Evolutionary conservation across 2,113 vertebrate species (phyloP), one percentile per base, ranked within the genome.

Genomic region (Panurus biarmicus): DNA sequence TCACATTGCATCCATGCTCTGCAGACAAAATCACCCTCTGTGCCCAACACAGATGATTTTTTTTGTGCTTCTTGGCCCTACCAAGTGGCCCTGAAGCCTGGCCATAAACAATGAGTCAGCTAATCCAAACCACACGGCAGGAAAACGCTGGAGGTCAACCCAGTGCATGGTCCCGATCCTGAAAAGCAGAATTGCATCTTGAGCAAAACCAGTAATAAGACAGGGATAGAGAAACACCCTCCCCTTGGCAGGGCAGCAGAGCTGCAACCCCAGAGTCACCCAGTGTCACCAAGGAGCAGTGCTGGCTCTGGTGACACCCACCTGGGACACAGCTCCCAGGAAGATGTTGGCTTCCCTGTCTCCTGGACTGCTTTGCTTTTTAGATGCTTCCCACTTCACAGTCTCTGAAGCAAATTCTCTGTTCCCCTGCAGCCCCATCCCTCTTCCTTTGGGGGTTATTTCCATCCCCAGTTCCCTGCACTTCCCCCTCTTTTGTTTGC

Each of bases 91-190:
- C 6, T 29, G 53, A 94, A 82, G 71, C 38, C 31, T 51, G 16
- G 85, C 81, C 56, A 92, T 54, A 71, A 96, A 92, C 85, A 87
- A 65, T 94, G 97, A 95, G 86, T 95, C 92, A 96, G 93, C 80
- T 95, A 91, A 91, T 93, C 33, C 72, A 95, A 94, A 95, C 66
- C 88, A 82, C 85, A 87, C 17, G 16, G 60, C 92, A 44, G 19
- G 4, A 26, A 80, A 58, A 75, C 0, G 14, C 60, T 23, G 73
- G 61, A 90, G 87, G 87, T 95, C 94, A 96, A 31, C 80, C 91
- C 79, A 60, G 87, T 56, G 58, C 58, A 86, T 6, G 36, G 83
- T 23, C 90, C 86, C 1, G 12, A 85, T 95, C 92, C 94, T 87
- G 94, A 81, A 97, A 97, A 94, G 95, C 85, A 95, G 72, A 58